Percentiles rank a stretch among this genome's conserved stretches.
phyloP scores from a whole-genome alignment of 64 coral and sea anemone species.

The Trachythela sp. region DNA sequence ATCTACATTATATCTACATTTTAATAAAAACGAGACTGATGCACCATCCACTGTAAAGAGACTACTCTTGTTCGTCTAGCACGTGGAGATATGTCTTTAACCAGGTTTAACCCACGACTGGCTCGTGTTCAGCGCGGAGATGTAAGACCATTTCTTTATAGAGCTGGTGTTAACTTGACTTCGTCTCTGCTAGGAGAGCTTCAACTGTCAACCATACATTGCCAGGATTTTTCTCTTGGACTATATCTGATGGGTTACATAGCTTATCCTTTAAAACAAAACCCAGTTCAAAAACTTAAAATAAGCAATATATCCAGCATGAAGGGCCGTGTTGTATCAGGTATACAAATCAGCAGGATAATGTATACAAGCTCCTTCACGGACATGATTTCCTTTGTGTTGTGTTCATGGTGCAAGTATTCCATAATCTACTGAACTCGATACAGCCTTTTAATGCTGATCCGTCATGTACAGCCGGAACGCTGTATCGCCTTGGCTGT shows the following conservation, averaged over 20 bases:
- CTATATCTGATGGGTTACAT: constrained; percentile 78
- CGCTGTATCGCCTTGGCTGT: too few relatives aligned
- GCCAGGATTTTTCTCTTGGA: constrained; percentile 78
- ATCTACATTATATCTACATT: background rate
- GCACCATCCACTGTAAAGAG: background rate
- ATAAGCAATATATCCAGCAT: too few relatives aligned
- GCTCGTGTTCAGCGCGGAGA: background rate
- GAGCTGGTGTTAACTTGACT: constrained; percentile 1
- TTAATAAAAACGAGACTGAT: background rate
- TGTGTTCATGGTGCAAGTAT: too few relatives aligned
- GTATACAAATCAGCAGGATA: too few relatives aligned
- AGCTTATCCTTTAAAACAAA: constrained; percentile 69
- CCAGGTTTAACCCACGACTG: background rate
- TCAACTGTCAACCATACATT: constrained; percentile 81
- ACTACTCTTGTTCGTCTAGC: background rate
- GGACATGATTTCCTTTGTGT: too few relatives aligned
- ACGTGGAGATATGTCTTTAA: background rate
- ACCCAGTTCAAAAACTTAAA: too few relatives aligned
- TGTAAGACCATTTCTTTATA: background rate
- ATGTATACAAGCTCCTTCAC: too few relatives aligned
- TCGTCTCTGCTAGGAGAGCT: constrained; percentile 58
- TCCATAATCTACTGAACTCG: too few relatives aligned
- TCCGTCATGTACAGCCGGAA: too few relatives aligned
- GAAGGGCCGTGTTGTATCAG: too few relatives aligned
- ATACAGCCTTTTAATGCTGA: too few relatives aligned